These are phyloP conservation scores for Leptonema lineaticorne DNA, from an alignment of 1,140 invertebrate species.

Conservation along the genomic window DNA sequence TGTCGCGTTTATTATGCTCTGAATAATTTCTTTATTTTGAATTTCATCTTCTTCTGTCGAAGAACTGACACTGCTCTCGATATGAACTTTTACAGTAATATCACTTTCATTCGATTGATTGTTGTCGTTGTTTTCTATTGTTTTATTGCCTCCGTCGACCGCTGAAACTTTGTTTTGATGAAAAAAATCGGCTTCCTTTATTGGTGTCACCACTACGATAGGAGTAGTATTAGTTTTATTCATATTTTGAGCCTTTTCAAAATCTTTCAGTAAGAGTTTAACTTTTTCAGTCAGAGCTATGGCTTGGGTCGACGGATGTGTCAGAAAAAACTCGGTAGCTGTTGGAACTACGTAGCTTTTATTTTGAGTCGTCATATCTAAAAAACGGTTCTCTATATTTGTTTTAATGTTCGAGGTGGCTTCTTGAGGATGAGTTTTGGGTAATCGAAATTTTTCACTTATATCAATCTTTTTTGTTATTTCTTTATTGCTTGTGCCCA, in stretches of 20 bases:
- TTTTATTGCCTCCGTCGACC: neutral
- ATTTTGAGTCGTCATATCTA: constrained; percentile 21
- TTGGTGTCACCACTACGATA: constrained; percentile 27
- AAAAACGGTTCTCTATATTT: constrained; percentile 20
- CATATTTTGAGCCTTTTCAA: constrained; percentile 22
- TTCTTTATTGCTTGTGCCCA: constrained; percentile 39
- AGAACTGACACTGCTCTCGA: constrained; percentile 28
- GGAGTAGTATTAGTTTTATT: constrained; percentile 20
- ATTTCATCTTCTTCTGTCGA: constrained; percentile 1
- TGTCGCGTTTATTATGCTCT: constrained; percentile 16
- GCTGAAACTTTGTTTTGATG: too few relatives aligned
- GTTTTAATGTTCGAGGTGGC: neutral
- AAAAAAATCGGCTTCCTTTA: constrained; percentile 25
- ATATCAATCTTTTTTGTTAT: constrained; percentile 39
- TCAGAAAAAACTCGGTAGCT: constrained; percentile 39
- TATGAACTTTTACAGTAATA: constrained; percentile 19
- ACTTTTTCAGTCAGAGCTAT: constrained; percentile 37
- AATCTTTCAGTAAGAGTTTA: constrained; percentile 32
- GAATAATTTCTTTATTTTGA: constrained; percentile 30
- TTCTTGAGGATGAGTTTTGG: constrained; percentile 38
- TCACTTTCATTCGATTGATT: neutral
- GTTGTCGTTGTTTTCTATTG: neutral
- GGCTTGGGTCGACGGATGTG: constrained; percentile 38
- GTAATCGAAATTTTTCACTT: constrained; percentile 41
- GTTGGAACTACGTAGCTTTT: constrained; percentile 30